Conservation (phyloP, 2,113 vertebrate genomes). For the Stigmatopora nigra region DNA sequence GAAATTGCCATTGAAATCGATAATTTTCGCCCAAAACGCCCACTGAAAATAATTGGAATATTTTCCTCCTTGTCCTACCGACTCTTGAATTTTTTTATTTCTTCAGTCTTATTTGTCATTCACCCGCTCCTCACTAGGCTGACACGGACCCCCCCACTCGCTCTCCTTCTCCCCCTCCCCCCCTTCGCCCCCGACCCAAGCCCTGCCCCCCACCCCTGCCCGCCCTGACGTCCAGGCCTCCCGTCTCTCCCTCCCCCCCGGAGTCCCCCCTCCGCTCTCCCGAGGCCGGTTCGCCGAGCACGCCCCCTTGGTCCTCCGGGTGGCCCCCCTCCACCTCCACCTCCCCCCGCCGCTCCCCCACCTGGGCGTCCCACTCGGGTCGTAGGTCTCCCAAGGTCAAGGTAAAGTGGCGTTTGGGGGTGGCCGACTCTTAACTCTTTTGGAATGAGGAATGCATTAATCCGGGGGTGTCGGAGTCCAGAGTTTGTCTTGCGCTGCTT, state of each 20-base stretch:
- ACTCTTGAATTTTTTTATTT: neutral
- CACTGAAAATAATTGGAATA: neutral
- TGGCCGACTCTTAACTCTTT: constrained; percentile 11
- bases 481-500: too few relatives aligned
- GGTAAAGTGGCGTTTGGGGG: constrained; percentile 71
- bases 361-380: constrained; percentile 68
- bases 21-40: too few relatives aligned
- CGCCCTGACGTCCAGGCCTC: constrained; percentile 32
- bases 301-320: constrained; percentile 18
- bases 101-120: constrained; percentile 43
- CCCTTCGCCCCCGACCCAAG: constrained; percentile 34
- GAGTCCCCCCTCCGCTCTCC: constrained; percentile 28
- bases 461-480: constrained; percentile 8
- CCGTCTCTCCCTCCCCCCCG: constrained; percentile 16
- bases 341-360: constrained; percentile 65
- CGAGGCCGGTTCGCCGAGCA: constrained; percentile 27
- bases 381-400: constrained; percentile 75
- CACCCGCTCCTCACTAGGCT: constrained; percentile 34
- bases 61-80: neutral
- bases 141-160: constrained; percentile 30
- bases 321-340: constrained; percentile 24
- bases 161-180: constrained; percentile 31
- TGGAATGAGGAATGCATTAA: neutral
- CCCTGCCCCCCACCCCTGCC: constrained; percentile 21
- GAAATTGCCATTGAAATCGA: too few relatives aligned